A percentile compares a stretch with the other conserved stretches of the same genome.
phyloP scores from a whole-genome alignment of 2,888 invertebrate species.

The Drymonia ruficornis region DNA sequence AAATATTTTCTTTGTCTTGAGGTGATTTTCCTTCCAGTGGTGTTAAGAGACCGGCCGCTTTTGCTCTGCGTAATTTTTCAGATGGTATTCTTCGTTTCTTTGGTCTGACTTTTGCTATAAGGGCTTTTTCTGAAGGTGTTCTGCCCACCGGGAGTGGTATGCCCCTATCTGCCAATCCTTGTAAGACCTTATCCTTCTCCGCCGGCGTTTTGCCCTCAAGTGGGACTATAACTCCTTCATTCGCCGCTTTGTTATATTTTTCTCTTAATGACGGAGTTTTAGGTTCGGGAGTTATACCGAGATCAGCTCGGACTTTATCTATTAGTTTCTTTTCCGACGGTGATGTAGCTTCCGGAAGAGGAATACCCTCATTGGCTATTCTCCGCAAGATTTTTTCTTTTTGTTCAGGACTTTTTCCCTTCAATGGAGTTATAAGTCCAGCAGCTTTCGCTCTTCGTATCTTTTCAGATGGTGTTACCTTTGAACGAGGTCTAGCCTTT shows the following conservation, averaged over 20 bases:
- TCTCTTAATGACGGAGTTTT: too few species aligned
- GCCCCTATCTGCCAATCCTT: not conserved
- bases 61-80: conserved; percentile 17
- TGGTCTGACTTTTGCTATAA: too few species aligned
- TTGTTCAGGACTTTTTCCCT: conserved; percentile 34
- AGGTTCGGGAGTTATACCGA: too few species aligned
- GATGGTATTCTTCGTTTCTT: conserved; percentile 7
- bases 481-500: not conserved
- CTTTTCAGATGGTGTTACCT: conserved; percentile 5
- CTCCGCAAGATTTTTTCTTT: conserved; percentile 37
- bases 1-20: conserved; percentile 34
- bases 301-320: too few species aligned
- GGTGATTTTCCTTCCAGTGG: too few species aligned
- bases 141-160: conserved; percentile 21
- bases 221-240: too few species aligned
- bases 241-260: too few species aligned
- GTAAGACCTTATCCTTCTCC: too few species aligned
- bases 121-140: conserved; percentile 24
- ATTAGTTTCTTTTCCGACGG: conserved; percentile 4
- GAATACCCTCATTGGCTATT: conserved; percentile 30
- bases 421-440: conserved; percentile 23
- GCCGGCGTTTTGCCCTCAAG: too few species aligned
- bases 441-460: conserved; percentile 5
- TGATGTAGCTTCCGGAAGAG: conserved; percentile 14
- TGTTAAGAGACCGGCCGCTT: too few species aligned